These are phyloP conservation scores for Ichneumoninae sp. DNA, from an alignment of 2,888 invertebrate species.

Conservation along the genomic window DNA sequence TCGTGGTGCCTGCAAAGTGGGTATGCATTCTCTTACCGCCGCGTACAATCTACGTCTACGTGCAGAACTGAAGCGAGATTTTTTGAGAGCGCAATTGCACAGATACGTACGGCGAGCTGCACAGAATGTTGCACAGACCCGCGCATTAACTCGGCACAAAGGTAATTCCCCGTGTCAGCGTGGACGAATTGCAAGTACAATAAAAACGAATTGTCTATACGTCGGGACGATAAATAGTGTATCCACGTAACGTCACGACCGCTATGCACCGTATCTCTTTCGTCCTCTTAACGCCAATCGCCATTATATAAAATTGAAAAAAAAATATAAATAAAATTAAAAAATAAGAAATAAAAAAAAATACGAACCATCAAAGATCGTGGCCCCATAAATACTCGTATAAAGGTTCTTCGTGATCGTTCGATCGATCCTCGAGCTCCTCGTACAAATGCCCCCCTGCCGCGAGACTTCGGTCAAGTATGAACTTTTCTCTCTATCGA, in stretches of 20 bases:
- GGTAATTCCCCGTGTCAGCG: slow-evolving; percentile 44
- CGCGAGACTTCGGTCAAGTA: slow-evolving; percentile 66
- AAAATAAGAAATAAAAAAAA: slow-evolving; percentile 13
- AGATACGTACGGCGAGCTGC: slow-evolving; percentile 13
- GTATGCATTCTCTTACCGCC: slow-evolving; percentile 16
- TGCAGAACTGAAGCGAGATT: slow-evolving; percentile 33
- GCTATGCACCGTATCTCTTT: slow-evolving; percentile 19
- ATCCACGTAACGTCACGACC: slow-evolving; percentile 46
- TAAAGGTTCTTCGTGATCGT: slow-evolving; percentile 68
- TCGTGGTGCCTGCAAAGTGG: not conserved
- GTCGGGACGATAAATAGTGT: slow-evolving; percentile 49
- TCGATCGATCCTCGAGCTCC: slow-evolving; percentile 64
- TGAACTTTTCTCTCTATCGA: slow-evolving; percentile 68
- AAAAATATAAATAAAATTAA: slow-evolving; percentile 24
- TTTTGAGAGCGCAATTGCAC: slow-evolving; percentile 28
- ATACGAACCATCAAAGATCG: slow-evolving; percentile 54
- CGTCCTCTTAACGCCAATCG: slow-evolving; percentile 47
- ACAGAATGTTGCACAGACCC: slow-evolving; percentile 5
- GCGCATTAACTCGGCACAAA: slow-evolving; percentile 15
- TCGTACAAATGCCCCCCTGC: slow-evolving; percentile 52
- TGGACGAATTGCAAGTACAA: slow-evolving; percentile 47
- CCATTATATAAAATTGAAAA: slow-evolving; percentile 59
- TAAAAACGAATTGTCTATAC: slow-evolving; percentile 37
- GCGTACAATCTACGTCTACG: slow-evolving; percentile 13
- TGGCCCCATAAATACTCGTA: slow-evolving; percentile 66